Evolutionary conservation across 2,888 invertebrate species (phyloP), one percentile per base, ranked within the genome.

Genomic region (Ametastegia equiseti): DNA sequence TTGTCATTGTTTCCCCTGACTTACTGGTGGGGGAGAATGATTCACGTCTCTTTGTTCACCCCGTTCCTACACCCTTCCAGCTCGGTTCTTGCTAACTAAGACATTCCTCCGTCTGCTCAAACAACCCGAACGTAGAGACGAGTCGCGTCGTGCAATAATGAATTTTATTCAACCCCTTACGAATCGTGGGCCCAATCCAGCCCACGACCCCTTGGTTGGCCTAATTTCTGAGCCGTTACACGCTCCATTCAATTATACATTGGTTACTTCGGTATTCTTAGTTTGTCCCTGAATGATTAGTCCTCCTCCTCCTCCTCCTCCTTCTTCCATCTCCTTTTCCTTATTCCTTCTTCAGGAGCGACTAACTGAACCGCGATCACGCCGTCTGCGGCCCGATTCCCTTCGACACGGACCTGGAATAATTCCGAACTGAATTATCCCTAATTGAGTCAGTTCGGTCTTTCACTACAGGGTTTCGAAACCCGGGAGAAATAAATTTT

Each of bases 161-260:
- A 79, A 63, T 63, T 77, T 77, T 57, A 65, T 79, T 60, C 79
- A 65, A 80, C 69, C 80, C 80, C 73, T 80, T 73, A n/a, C 50
- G 19, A 81, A 77, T 71, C 71, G 7, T 30, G 11, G n/a, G 11
- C 71, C 71, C 50, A 71, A 65, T n/a, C 54, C 42, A 7, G n/a
- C 7, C 23, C 42, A 45, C n/a, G 19, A 36, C 36, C 54, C 27
- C 57, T 57, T 23, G n/a, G 39, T 27, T 71, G 80, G 36, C 73
- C 80, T 73, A 73, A 80, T 80, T 80, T 60, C 80, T 73, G 63
- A 42, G 30, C 73, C 57, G 57, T 80, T 80, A 80, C 73, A 80
- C 54, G 73, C 47, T 71, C 69, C 80, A 71, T 80, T 80, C 39
- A 80, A 80, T 73, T 80, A 36, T 57, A 33, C 67, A 67, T 65